Conservation (phyloP, 1,140 invertebrate genomes). For the Macrosteles quadrilineatus region DNA sequence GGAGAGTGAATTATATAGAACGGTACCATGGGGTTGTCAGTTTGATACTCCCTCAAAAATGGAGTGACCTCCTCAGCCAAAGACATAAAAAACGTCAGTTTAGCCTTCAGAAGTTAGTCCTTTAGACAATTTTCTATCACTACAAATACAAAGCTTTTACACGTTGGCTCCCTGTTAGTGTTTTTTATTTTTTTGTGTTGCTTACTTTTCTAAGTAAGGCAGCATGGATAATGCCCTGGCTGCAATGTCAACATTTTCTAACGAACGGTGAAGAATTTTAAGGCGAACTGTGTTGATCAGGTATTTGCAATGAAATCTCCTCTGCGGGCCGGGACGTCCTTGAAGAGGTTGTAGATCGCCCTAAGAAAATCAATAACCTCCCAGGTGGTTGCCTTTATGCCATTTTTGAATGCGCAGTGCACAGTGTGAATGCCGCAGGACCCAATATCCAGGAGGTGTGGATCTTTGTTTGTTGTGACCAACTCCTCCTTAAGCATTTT, state of each 20-base stretch:
- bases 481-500: no score
- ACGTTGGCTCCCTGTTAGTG: background rate
- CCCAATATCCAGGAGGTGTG: constrained; percentile 37
- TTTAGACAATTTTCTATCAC: constrained; percentile 21
- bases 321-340: constrained; percentile 38
- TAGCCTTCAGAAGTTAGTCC: constrained; percentile 39
- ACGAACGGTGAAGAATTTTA: no score
- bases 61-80: constrained; percentile 36
- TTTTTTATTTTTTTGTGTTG: background rate
- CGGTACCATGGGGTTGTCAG: constrained; percentile 33
- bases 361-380: constrained; percentile 38
- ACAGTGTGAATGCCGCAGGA: no score
- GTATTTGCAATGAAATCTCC: constrained; percentile 34
- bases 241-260: no score
- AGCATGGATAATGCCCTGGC: no score
- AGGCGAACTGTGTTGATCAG: no score
- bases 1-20: constrained; percentile 23
- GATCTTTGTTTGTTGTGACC: background rate
- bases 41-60: constrained; percentile 39
- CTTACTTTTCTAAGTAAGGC: background rate
- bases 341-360: constrained; percentile 37
- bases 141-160: constrained; percentile 10
- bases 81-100: constrained; percentile 41
- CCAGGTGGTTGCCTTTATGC: constrained; percentile 37
- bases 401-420: constrained; percentile 41